Evolutionary conservation across 2,113 vertebrate genomes (phyloP), one percentile per base, ranked within the genome.

Genomic region (Carettochelys insculpta): DNA sequence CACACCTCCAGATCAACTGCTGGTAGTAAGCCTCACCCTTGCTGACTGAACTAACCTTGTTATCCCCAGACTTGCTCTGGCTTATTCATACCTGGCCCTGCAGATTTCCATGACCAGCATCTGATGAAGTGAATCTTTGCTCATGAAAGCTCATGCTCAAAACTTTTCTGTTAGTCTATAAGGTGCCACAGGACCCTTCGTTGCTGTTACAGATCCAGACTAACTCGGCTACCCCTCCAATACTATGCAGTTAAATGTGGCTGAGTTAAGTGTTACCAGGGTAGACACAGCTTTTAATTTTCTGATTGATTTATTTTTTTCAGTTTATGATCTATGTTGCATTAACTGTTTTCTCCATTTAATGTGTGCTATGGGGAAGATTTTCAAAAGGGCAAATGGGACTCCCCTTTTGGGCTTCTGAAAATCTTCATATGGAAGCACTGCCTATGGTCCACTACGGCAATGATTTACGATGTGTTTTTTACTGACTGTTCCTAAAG

Each of bases 371-470:
- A 61, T 8, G 8, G 4, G 6, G 3, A 10, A 92, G 43, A 77
- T 3, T 1, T 29, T 83, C 48, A 80, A 43, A 83, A 10, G 48
- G 47, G 52, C 2, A 0, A 89, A 58, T 0, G 1, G 8, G 71
- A 82, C 47, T 90, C 22, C 91, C 12, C 8, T 75, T 52, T 89
- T 41, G 47, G 77, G 89, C 68, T 38, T 82, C 61, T 80, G 25
- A 51, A 79, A 88, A 73, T 2, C 38, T 85, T 19, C 65, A 65
- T 0, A 0, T 24, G 65, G 6, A 73, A 89, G 27, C 0, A 1
- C 29, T 41, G 83, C 11, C 52, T 81, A 51, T 13, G 87, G 78
- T 7, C 47, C 43, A 8, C 22, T 48, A 77, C 27, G 80, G 5
- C 4, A 11, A 22, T 50, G 38, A 27, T 86, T 41, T 88, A 25